Base-by-base conservation (phyloP, 1,140 invertebrate species). In the Mizuhopecten yessoensis region DNA sequence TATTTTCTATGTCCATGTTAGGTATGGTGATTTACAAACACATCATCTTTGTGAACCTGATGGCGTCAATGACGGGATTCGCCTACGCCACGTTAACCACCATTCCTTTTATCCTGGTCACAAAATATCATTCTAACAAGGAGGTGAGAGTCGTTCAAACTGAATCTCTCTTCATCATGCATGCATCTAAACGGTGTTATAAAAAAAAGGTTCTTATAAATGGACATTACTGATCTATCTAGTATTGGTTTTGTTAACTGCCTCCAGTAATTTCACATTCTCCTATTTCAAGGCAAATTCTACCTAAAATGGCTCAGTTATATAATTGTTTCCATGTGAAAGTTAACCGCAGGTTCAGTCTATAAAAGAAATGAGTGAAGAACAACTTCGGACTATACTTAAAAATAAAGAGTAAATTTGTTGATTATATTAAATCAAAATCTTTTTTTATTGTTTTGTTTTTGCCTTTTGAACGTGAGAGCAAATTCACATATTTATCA, bases 11-110 rank as follows among this genome's bases (percentile, higher is more conserved):
- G 13, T 94, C 96, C 86, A 97, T 97, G 96, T 92, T 95, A 34
- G 94, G 96, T 34, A 97, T 97, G 91, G 94, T 97, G 13, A 88
- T 97, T 17, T 93, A 95, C 17, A 92, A 91, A 0, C 95, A 96
- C 92, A 93, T 97, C 0, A 88, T 95, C 36, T 92, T 97, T 87
- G 95, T 97, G 23, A 97, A 96, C 90, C 34, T 96, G 0, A 96
- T 96, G 94, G 96, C 97, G 23, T 95, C 96, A 0, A 88, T 96
- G n/a, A 97, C 97, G 23, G 97, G 97, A 11, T 94, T 97, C 87
- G 97, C 95, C 5, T 97, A 96, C 93, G 96, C 97, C 29, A 96
- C 96, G 5, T 93, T 97, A 10, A 97, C 97, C 17, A 97, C 97
- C 5, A 96, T 97, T 88, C 97, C 97, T 39, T 97, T 96, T 92